A percentile compares a stretch with the other conserved stretches of the same genome.
phyloP scores from a whole-genome alignment of 2,888 invertebrate genomes.

The Cheilosia scutellata region DNA sequence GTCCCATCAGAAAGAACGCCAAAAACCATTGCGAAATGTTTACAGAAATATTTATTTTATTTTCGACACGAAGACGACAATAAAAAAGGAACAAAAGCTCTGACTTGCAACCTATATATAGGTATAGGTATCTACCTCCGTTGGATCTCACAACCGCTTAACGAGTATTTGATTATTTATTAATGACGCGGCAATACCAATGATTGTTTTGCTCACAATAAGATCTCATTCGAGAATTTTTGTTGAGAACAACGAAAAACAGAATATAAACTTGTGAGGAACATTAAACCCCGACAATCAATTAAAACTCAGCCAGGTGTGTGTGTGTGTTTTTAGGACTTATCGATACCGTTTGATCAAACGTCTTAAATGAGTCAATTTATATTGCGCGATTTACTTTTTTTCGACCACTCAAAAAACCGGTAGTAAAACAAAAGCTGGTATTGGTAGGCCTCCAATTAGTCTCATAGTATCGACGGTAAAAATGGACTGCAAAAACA shows the following conservation, averaged over 20 bases:
- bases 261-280: slow-evolving; percentile 34
- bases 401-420: slow-evolving; percentile 19
- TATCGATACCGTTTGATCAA: slow-evolving; percentile 60
- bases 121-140: not conserved
- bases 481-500: slow-evolving; percentile 53
- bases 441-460: not conserved
- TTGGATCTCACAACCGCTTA: slow-evolving; percentile 72
- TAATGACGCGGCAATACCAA: slow-evolving; percentile 78
- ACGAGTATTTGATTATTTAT: slow-evolving; percentile 81
- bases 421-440: slow-evolving; percentile 36
- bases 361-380: slow-evolving; percentile 24
- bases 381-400: slow-evolving; percentile 22
- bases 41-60: too few relatives aligned
- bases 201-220: slow-evolving; percentile 54
- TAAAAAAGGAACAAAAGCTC: slow-evolving; percentile 10
- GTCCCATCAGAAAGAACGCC: too few relatives aligned
- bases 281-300: slow-evolving; percentile 48
- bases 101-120: slow-evolving; percentile 5
- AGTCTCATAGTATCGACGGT: slow-evolving; percentile 34
- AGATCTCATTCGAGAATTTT: slow-evolving; percentile 41
- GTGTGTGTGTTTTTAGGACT: slow-evolving; percentile 24
- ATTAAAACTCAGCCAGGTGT: slow-evolving; percentile 65
- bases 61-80: too few relatives aligned
- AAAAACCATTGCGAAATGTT: too few relatives aligned
- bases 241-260: slow-evolving; percentile 13